Evolutionary conservation across 2,797 vertebrate genomes (phyloP), one percentile per base, ranked within the genome.

Genomic region (Netta rufina): DNA sequence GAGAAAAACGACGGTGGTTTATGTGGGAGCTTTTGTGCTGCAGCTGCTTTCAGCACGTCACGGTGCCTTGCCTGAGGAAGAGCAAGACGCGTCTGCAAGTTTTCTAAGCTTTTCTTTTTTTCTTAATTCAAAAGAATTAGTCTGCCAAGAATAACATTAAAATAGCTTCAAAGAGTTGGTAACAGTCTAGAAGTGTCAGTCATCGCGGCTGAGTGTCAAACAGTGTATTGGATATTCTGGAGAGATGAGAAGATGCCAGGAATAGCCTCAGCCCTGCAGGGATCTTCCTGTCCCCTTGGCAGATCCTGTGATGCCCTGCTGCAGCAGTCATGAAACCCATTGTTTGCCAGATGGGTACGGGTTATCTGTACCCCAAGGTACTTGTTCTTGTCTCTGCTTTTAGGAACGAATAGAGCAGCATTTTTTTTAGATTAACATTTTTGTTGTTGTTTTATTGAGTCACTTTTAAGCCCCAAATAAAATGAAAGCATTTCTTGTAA

Each of bases 341-440:
- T 12, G 9, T 51, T 83, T 87, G 84, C 61, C 36, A 45, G 4
- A 3, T 60, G 39, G n/a, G n/a, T 27, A 8, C 41, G 41, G 62
- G 74, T 82, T 65, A 30, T 9, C 32, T 45, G 28, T 78, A 28
- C 76, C 51, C n/a, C 66, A 41, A 61, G 36, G 49, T 65, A 87
- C 32, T 92, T 89, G 45, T 87, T 38, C 66, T 90, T 89, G 58
- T 76, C 69, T 82, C 90, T 91, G 47, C 32, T 91, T 87, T 72
- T 39, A 72, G 76, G 53, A 43, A 57, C 53, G 80, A 89, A 49
- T 12, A 93, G 10, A 84, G 19, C 28, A 83, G 49, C 19, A 6
- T 76, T 90, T 73, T 24, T 25, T 84, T 61, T 86, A 53, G 53
- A 28, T 87, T 83, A 83, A 66, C 15, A 2, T 71, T 64, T 78